Percentiles rank a stretch among this genome's conserved stretches.
These are phyloP conservation scores for Amphiprion percula DNA, from an alignment of 2,113 vertebrate genomes.

Conservation along the genomic window DNA sequence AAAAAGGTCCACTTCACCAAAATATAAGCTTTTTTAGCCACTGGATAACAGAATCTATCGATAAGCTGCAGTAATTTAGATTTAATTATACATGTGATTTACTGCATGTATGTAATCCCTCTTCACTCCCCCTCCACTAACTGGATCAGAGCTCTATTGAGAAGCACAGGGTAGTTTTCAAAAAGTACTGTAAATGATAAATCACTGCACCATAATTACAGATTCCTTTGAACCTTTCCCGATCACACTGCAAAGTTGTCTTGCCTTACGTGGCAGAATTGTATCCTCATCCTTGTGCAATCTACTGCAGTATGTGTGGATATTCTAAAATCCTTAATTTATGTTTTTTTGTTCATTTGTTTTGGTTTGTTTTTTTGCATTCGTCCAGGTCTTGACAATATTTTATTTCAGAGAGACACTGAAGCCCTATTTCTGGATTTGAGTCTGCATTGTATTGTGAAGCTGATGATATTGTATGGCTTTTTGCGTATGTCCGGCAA, in stretches of 20 bases:
- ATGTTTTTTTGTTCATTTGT: constrained; percentile 17
- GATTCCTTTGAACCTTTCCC: constrained; percentile 18
- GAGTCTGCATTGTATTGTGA: constrained; percentile 67
- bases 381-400: constrained; percentile 30
- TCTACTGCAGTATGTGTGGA: constrained; percentile 60
- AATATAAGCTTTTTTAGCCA: neutral
- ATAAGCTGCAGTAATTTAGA: neutral
- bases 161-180: constrained; percentile 15
- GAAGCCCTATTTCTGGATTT: constrained; percentile 44
- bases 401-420: constrained; percentile 58
- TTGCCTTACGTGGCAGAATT: constrained; percentile 23
- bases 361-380: constrained; percentile 21
- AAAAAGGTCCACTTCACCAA: constrained; percentile 8
- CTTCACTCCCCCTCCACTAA: constrained; percentile 4
- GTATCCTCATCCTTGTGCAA: constrained; percentile 39
- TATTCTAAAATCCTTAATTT: constrained; percentile 42
- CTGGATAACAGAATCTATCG: constrained; percentile 4
- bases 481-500: constrained; percentile 75
- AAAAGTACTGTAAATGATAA: neutral
- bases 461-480: constrained; percentile 68
- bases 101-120: constrained; percentile 13
- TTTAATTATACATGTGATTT: constrained; percentile 12
- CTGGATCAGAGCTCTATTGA: constrained; percentile 16
- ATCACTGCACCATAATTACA: neutral
- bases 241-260: constrained; percentile 11